Evolutionary conservation across 2,113 vertebrate genomes (phyloP), one percentile per base, ranked within the genome.

Genomic region (Periophthalmodon schlosseri): DNA sequence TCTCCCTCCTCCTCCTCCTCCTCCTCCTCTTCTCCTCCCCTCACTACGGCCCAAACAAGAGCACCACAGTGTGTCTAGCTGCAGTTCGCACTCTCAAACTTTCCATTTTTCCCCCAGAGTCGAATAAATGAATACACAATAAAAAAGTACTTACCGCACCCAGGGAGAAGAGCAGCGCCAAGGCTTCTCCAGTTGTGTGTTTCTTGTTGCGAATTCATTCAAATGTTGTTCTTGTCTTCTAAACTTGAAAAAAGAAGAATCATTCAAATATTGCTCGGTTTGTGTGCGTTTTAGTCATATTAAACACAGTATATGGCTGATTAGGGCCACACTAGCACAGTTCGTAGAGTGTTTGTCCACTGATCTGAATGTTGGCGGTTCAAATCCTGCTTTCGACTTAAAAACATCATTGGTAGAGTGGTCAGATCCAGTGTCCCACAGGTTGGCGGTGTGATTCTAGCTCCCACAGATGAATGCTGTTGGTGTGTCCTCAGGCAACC

Each of bases 111-210:
- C 61, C 76, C 72, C 56, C 47, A 50, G 74, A 84, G 76, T 64
- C 54, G 84, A 73, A 75, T 79, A 69, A 84, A 84, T 84, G 85
- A 89, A 89, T 87, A 80, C 75, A 91, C 89, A 89, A 89, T 84
- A 70, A 87, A 80, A 66, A 78, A 69, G 28, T 56, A 2, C 68
- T 79, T 80, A 75, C 84, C 76, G 75, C 85, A 84, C 82, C 85
- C 86, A 77, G 23, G 6, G 46, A 34, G 70, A 3, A 16, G 44
- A 68, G 47, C 69, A 67, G 44, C 70, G 4, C 7, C 39, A 78
- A 21, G 66, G 10, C 34, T 52, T 80, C 70, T 69, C 3, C 78
- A 67, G 69, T 85, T 87, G 82, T 76, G 39, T 16, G 61, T 58
- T 60, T 67, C 28, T 61, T 24, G 67, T 21, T 14, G 21, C 1